Conservation (phyloP, 1,140 invertebrate genomes). For the Vanessa atalanta region DNA sequence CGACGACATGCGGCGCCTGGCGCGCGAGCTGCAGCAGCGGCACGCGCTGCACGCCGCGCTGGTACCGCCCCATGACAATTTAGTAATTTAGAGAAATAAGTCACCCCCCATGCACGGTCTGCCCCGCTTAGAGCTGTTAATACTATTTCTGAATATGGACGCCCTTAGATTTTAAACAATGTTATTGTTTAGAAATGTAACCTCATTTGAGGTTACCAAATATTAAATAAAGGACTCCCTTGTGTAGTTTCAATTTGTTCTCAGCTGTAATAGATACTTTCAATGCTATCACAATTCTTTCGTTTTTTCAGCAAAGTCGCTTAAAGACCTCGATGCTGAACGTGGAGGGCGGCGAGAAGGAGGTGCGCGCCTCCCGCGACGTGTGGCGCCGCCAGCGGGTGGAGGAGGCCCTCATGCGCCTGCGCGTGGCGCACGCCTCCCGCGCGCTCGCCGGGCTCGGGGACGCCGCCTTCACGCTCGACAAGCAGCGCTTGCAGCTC, state of each 20-base stretch:
- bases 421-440: constrained; percentile 82
- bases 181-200: too few species aligned
- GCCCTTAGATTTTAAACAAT: too few species aligned
- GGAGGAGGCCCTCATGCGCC: constrained; percentile 83
- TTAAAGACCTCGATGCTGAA: constrained; percentile 68
- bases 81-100: too few species aligned
- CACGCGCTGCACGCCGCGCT: constrained; percentile 40
- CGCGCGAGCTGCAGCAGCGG: constrained; percentile 54
- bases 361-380: constrained; percentile 60
- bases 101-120: too few species aligned
- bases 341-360: constrained; percentile 81
- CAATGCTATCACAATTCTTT: too few species aligned
- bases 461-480: constrained; percentile 78
- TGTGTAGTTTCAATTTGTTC: too few species aligned
- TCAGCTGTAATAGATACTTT: too few species aligned
- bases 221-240: too few species aligned
- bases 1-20: constrained; percentile 81
- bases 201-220: too few species aligned
- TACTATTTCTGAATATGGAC: too few species aligned
- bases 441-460: constrained; percentile 81
- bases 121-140: too few species aligned
- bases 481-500: constrained; percentile 60
- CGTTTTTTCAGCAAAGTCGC: constrained; percentile 62
- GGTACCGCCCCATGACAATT: constrained; percentile 31
- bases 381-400: constrained; percentile 82